Percentiles rank a stretch among this genome's conserved stretches.
These are phyloP conservation scores for Selenia dentaria DNA, from an alignment of 2,888 invertebrate genomes.

Conservation along the genomic window DNA sequence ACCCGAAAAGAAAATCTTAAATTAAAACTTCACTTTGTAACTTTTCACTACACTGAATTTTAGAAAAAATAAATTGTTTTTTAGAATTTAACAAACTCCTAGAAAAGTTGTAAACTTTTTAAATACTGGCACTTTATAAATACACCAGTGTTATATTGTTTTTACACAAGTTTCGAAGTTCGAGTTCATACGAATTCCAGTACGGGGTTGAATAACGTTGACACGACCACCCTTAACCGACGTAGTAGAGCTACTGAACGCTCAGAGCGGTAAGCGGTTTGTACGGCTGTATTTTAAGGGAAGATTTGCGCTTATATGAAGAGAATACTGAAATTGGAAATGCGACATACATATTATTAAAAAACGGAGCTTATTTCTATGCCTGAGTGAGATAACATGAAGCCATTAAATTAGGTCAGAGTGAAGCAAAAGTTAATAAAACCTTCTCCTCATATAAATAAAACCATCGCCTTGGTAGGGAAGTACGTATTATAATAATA, in stretches of 20 bases:
- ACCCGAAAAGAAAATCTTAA: slow-evolving; percentile 12
- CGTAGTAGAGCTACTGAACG: slow-evolving; percentile 19
- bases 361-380: too few relatives aligned
- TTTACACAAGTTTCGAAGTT: slow-evolving; percentile 14
- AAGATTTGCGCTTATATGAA: slow-evolving; percentile 6
- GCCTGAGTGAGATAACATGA: too few relatives aligned
- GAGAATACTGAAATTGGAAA: neutral
- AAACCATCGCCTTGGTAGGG: too few relatives aligned
- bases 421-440: too few relatives aligned
- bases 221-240: slow-evolving; percentile 20
- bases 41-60: slow-evolving; percentile 24
- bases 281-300: slow-evolving; percentile 12
- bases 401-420: too few relatives aligned
- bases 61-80: slow-evolving; percentile 2
- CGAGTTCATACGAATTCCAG: slow-evolving; percentile 6
- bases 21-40: slow-evolving; percentile 15
- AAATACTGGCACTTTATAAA: slow-evolving; percentile 1
- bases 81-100: slow-evolving; percentile 8
- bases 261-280: slow-evolving; percentile 21
- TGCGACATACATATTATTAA: too few relatives aligned
- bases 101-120: neutral
- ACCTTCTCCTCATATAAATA: too few relatives aligned
- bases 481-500: too few relatives aligned
- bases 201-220: neutral
- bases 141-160: neutral